These are phyloP conservation scores for Synergus umbraculus DNA, from an alignment of 2,888 invertebrate genomes.

Conservation along the genomic window DNA sequence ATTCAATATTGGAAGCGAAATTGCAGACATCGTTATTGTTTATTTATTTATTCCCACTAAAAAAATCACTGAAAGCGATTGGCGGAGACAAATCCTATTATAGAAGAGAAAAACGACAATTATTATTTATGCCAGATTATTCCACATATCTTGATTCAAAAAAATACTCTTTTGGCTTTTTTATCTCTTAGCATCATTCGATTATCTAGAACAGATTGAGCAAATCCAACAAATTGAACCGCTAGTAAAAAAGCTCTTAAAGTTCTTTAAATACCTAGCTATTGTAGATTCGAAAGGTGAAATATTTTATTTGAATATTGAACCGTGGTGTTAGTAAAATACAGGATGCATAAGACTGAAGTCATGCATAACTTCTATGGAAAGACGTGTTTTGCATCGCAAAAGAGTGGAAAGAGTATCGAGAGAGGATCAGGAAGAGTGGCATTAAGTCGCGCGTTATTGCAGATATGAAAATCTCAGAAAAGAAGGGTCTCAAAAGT, in stretches of 20 bases:
- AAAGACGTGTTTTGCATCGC: conserved; percentile 48
- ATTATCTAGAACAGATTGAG: neutral
- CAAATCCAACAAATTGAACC: neutral
- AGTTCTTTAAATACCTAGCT: neutral
- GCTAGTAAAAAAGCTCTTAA: neutral
- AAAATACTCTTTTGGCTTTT: too few relatives aligned
- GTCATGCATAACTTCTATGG: conserved; percentile 4
- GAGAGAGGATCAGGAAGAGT: conserved; percentile 33
- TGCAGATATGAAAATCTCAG: conserved; percentile 59
- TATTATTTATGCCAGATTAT: neutral
- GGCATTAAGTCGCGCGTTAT: conserved; percentile 57
- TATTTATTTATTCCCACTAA: neutral
- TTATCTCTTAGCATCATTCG: neutral
- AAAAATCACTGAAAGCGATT: neutral
- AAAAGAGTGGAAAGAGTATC: conserved; percentile 43
- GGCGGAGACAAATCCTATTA: neutral
- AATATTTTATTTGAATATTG: neutral
- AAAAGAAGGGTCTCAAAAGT: conserved; percentile 51
- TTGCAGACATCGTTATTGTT: neutral
- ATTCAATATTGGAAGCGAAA: neutral
- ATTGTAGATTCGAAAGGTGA: neutral
- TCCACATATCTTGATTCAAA: neutral
- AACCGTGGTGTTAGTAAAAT: conserved; percentile 8
- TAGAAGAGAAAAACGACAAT: neutral
- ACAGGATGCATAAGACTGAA: conserved; percentile 26